A percentile compares a stretch with the other conserved stretches of the same genome.
These are phyloP conservation scores for Sphyrna mokarran DNA, from an alignment of 2,113 vertebrate genomes.

Conservation along the genomic window DNA sequence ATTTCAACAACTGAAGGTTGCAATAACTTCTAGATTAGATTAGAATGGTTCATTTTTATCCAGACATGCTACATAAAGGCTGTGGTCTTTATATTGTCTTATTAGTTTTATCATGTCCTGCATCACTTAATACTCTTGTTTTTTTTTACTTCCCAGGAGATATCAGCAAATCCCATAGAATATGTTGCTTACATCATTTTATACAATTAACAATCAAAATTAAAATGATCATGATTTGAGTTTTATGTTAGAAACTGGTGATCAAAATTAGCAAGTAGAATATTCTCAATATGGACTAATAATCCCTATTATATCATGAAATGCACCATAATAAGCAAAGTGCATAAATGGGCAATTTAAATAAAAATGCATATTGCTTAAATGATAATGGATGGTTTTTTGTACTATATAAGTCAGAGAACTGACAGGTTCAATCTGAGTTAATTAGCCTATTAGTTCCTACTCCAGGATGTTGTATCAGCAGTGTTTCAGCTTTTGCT, in stretches of 20 bases:
- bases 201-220: background rate
- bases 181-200: background rate
- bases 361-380: background rate
- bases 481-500: background rate
- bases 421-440: background rate
- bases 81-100: background rate
- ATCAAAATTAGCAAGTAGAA: background rate
- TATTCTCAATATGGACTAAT: background rate
- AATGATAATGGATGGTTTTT: background rate
- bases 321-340: background rate
- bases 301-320: background rate
- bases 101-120: background rate
- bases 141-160: background rate
- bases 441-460: background rate
- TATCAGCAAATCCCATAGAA: background rate
- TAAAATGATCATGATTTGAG: background rate
- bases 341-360: slow-evolving; percentile 12
- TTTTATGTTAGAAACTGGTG: background rate
- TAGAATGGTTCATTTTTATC: background rate
- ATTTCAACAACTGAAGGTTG: background rate
- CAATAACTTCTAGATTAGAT: background rate
- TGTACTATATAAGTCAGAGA: background rate
- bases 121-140: background rate
- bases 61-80: slow-evolving; percentile 6
- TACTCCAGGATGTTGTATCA: background rate